Evolutionary conservation across 2,888 invertebrate species (phyloP), one percentile per base, ranked within the genome.

Genomic region (Mesorhabditis spiculigera): DNA sequence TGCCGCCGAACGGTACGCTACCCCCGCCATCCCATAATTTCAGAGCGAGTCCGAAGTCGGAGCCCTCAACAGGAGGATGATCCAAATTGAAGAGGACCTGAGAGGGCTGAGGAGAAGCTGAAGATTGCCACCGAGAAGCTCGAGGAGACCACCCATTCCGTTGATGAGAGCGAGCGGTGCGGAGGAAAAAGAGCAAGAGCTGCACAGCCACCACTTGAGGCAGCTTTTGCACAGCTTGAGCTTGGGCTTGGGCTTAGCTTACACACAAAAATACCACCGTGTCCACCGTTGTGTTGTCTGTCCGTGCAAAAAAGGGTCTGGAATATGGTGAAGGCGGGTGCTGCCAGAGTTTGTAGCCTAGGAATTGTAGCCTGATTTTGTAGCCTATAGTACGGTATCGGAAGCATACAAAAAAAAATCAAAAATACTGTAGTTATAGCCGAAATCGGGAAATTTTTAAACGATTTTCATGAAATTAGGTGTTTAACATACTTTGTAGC

Each of bases 121-220:
- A 93, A 93, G 88, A 93, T 95, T 86, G 96, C 97, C 89, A 94
- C 95, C 87, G 93, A 93, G 88, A 98, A 98, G 90, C 91, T 99
- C 89, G 94, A 97, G 84, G 97, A 98, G 90, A 97, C 98, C 86
- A 95, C 96, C 86, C 94, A 95, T 89, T 95, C 89, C 71, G 97
- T 97, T 87, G 98, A 98, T 91, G 98, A 98, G 90, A 96, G 95
- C 88, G 97, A 96, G 92, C 95, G 97, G 96, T 97, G 88, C 88
- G 78, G 45, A n/a, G 45, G 58, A 50, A 3, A 50, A 50, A 50
- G n/a, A 50, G n/a, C 10, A 50, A 50, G 58, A 50, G 58, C 8
- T n/a, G n/a, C 8, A 10, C 58, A n/a, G n/a, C 8, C 58, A n/a
- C 58, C n/a, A 13, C 3, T 50, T 50, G 58, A 50, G 8, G n/a